Evolutionary conservation across 2,888 invertebrate species (phyloP), one percentile per base, ranked within the genome.

Genomic region (Caenorhabditis panamensis): DNA sequence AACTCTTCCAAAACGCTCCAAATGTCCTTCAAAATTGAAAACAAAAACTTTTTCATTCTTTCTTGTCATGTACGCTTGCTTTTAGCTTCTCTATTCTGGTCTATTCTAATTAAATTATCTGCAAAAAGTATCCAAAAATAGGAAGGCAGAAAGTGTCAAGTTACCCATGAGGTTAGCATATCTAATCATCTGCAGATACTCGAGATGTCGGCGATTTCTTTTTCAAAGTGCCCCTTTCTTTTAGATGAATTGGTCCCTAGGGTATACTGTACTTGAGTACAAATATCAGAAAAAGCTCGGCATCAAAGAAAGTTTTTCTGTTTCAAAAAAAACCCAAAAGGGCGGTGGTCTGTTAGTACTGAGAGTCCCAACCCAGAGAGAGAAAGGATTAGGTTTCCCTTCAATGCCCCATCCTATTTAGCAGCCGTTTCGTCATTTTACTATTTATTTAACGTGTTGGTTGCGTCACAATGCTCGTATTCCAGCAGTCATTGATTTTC

Each of bases 301-400:
- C 31, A 31, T 6, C 4, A 31, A 31, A 31, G 31, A 31, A 9
- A 31, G 31, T 31, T 31, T 31, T 31, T 4, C 5, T 31, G 4
- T 31, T 31, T 31, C 31, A 41, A 16, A 41, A 41, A 41, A 41
- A 13, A n/a, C n/a, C n/a, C n/a, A 41, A 41, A 41, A 41, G 13
- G 16, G 8, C 41, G 41, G 58, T 58, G 18, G 36, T 58, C 20
- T 58, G 58, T 58, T 36, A 58, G 31, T 36, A 58, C 58, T 58
- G n/a, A n/a, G n/a, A n/a, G n/a, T n/a, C n/a, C n/a, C n/a, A n/a
- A n/a, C n/a, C n/a, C n/a, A n/a, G 58, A 20, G 58, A 58, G 36
- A 37, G 20, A 18, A 54, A 28, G 28, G 58, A 58, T 58, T 58
- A 36, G 58, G 58, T 58, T 58, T 58, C 58, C 22, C 22, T 13